Evolutionary conservation across 2,888 invertebrate species (phyloP).

Genomic region (Synanthedon myopaeformis): DNA sequence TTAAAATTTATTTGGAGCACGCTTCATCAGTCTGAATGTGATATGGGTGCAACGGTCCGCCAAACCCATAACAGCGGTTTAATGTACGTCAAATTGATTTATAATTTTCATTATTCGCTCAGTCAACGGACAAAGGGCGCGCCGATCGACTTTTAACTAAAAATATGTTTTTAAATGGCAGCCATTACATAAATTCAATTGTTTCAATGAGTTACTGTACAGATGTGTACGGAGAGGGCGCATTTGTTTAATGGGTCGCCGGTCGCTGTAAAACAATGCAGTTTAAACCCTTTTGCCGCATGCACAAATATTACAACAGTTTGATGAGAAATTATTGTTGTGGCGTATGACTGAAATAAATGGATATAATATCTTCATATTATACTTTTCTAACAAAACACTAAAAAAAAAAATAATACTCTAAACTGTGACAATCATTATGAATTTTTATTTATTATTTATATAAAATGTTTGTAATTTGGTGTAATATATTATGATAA

Average conservation of each 20-base stretch:
- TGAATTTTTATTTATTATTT: too few relatives aligned
- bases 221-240: not conserved
- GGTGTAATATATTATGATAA: too few relatives aligned
- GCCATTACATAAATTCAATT: conserved; percentile 4
- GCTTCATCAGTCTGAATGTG: not conserved
- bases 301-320: not conserved
- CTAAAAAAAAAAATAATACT: too few relatives aligned
- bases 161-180: not conserved
- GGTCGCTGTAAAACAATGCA: not conserved
- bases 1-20: not conserved
- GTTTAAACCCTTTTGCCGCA: not conserved
- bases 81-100: conserved; percentile 23
- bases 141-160: not conserved
- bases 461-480: too few relatives aligned
- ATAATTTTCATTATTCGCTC: conserved; percentile 24
- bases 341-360: too few relatives aligned
- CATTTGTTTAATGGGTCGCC: not conserved
- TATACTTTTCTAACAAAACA: too few relatives aligned
- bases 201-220: not conserved
- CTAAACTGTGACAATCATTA: too few relatives aligned
- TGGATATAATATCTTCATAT: too few relatives aligned
- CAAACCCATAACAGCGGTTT: conserved; percentile 11
- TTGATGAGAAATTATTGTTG: too few relatives aligned
- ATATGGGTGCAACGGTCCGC: conserved; percentile 1
- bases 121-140: conserved; percentile 4